Evolutionary conservation across 1,140 invertebrate species (phyloP), one percentile per base, ranked within the genome.

Genomic region (Drosophila biarmipes): DNA sequence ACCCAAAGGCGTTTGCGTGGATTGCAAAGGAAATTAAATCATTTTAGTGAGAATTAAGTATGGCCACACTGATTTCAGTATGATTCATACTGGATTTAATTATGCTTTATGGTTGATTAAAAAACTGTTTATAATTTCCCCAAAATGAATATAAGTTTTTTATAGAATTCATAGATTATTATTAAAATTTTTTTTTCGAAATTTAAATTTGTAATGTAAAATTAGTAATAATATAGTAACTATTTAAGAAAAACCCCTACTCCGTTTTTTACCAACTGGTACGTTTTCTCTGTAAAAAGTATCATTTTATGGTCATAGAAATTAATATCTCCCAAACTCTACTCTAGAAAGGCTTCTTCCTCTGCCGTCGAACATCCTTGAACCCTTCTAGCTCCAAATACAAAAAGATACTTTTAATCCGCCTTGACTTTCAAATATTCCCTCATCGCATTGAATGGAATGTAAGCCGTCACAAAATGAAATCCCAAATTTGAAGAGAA

Each of bases 401-500:
- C 29, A 15, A 34, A 48, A 48, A 31, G 15, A 17, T 17, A 34
- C 48, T 57, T 56, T 24, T 43, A 67, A 67, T 29, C 58, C 35
- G 45, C 19, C 63, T 51, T 52, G 63, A 64, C 35, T 64, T 67
- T 63, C 12, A 14, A 19, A 63, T 51, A 19, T 35, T 64, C 63
- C 42, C 64, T 43, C 24, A 19, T 21, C 35, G 35, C 35, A n/a
- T 40, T 62, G 14, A 67, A 64, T 51, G 29, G 27, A 38, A 14
- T 43, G 49, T 64, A 67, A 64, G 38, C 58, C 35, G 29, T 67
- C 19, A 11, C 19, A 35, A 14, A 38, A 56, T 14, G 21, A 27
- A 69, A 69, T 34, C 11, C 17, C 34, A 19, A 45, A 14, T 37
- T 37, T 38, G 29, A 15, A 34, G 29, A 27, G 42, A 61, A 40